These are phyloP conservation scores for Dendropsophus ebraccatus DNA, from an alignment of 2,113 vertebrate genomes.

Conservation along the genomic window DNA sequence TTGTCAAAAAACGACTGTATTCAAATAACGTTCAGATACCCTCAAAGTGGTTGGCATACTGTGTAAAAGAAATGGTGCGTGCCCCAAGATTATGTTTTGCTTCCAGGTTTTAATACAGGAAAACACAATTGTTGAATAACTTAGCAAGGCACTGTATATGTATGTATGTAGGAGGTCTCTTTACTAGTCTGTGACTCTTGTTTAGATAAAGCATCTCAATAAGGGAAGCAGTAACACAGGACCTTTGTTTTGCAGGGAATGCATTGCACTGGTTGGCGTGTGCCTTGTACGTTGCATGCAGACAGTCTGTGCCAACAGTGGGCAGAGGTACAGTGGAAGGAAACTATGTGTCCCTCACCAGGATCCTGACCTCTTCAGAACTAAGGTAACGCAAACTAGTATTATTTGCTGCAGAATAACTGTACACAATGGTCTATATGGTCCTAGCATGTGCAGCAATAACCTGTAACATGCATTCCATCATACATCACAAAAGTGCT, in stretches of 20 bases:
- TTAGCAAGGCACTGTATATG: too few species aligned
- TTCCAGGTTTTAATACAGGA: too few species aligned
- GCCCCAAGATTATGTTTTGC: too few species aligned
- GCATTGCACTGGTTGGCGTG: constrained; percentile 93
- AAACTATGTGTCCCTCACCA: constrained; percentile 91
- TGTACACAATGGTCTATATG: not conserved
- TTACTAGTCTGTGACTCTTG: too few species aligned
- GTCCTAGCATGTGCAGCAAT: not conserved
- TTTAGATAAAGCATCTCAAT: not conserved
- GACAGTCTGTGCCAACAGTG: constrained; percentile 87
- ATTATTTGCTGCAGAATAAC: not conserved
- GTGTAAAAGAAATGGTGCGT: too few species aligned
- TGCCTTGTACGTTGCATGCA: constrained; percentile 91
- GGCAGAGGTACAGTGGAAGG: constrained; percentile 87
- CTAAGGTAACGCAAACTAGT: constrained; percentile 79
- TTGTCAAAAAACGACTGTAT: too few species aligned
- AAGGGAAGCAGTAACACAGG: not conserved
- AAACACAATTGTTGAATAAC: too few species aligned
- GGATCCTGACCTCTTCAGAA: constrained; percentile 86
- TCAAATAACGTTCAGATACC: too few species aligned
- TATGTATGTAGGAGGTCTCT: too few species aligned
- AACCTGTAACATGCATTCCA: not conserved
- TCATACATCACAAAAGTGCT: too few species aligned
- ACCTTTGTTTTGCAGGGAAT: constrained; percentile 77
- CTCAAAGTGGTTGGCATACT: too few species aligned